A percentile compares a stretch with the other conserved stretches of the same genome.
These are phyloP conservation scores for Rhinatrema bivittatum DNA, from an alignment of 2,797 vertebrate genomes.

Conservation along the genomic window DNA sequence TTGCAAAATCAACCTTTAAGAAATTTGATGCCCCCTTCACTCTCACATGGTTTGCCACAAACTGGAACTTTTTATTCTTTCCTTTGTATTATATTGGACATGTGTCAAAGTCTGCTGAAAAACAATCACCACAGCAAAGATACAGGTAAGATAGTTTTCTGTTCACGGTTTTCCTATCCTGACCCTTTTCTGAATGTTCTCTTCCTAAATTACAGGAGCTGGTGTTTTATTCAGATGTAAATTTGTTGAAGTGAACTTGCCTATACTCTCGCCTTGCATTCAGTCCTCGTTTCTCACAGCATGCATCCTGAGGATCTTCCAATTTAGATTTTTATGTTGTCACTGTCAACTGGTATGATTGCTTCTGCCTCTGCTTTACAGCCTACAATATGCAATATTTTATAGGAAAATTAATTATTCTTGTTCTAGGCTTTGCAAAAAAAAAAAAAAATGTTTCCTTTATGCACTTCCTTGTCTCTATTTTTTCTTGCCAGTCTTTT, in stretches of 20 bases:
- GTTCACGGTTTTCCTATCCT: not conserved
- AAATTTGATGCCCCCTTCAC: constrained; percentile 85
- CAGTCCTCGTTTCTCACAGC: not conserved
- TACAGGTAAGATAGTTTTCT: constrained; percentile 71
- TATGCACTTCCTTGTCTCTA: too few species aligned
- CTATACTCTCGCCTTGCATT: constrained; percentile 4
- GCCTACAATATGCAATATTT: too few species aligned
- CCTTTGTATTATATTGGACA: constrained; percentile 88
- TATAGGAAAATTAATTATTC: too few species aligned
- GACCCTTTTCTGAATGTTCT: constrained; percentile 6
- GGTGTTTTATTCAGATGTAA: not conserved
- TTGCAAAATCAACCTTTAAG: constrained; percentile 85
- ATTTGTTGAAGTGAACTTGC: not conserved
- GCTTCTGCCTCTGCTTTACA: too few species aligned
- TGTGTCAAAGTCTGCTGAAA: constrained; percentile 80
- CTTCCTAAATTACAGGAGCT: not conserved
- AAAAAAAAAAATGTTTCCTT: too few species aligned
- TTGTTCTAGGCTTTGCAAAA: too few species aligned
- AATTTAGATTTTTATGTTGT: too few species aligned
- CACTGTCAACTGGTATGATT: too few species aligned
- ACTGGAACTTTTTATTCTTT: constrained; percentile 93
- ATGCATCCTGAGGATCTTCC: not conserved
- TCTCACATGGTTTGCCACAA: constrained; percentile 92
- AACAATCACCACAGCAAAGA: constrained; percentile 81
- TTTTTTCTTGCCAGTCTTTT: too few species aligned